A percentile compares a stretch with the other conserved stretches of the same genome.
Conservation (phyloP, 2,888 invertebrate species). For the Napeogenes sylphis region DNA sequence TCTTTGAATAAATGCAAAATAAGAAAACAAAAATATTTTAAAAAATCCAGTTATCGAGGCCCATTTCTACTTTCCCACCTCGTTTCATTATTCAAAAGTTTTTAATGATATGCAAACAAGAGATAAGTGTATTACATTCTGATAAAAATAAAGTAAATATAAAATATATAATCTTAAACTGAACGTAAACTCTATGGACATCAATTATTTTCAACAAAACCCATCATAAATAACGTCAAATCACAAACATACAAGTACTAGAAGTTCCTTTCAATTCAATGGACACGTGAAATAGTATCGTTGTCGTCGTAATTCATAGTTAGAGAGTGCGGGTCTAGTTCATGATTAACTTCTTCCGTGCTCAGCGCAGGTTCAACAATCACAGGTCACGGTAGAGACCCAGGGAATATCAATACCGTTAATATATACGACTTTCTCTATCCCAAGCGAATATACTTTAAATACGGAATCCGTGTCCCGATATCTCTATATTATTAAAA, state of each 20-base stretch:
- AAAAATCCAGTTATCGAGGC: no score
- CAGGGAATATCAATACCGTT: slow-evolving; percentile 28
- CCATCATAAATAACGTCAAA: background rate
- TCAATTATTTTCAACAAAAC: no score
- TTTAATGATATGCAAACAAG: no score
- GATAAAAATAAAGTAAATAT: no score
- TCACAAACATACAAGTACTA: background rate
- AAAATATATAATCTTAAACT: no score
- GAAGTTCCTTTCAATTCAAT: slow-evolving; percentile 19
- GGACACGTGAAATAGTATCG: slow-evolving; percentile 31
- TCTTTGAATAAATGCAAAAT: no score
- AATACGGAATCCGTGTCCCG: background rate
- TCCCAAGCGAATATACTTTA: slow-evolving; percentile 16
- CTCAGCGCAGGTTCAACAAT: slow-evolving; percentile 57
- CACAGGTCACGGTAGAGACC: slow-evolving; percentile 44
- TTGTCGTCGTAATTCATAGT: slow-evolving; percentile 47
- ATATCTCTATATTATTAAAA: background rate
- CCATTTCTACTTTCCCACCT: no score
- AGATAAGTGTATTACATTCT: no score
- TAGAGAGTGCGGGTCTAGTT: slow-evolving; percentile 34
- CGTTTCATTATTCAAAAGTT: no score
- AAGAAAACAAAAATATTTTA: no score
- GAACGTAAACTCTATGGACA: no score
- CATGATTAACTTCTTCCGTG: slow-evolving; percentile 72
- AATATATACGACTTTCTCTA: slow-evolving; percentile 28